Evolutionary conservation across 2,113 vertebrate species (phyloP).

Genomic region (Rhineura floridana): DNA sequence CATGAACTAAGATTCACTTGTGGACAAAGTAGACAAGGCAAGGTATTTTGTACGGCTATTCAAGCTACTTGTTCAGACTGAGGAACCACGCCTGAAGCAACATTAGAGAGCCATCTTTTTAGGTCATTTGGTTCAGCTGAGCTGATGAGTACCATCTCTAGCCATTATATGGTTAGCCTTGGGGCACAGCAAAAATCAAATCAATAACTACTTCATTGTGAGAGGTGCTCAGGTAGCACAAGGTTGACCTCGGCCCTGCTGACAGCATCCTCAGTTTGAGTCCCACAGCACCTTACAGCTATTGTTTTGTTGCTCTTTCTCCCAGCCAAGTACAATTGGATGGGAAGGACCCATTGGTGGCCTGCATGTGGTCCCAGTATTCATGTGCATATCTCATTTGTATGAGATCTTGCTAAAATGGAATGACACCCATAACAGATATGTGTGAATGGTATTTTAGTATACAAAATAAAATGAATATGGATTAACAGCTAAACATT

Average conservation of each 20-base stretch:
- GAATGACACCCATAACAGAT: background rate
- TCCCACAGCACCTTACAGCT: background rate
- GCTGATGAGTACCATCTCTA: background rate
- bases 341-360: background rate
- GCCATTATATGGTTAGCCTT: background rate
- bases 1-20: background rate
- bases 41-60: background rate
- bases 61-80: background rate
- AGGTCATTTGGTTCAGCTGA: background rate
- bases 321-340: background rate
- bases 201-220: background rate
- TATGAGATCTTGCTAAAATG: background rate
- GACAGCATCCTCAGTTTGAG: background rate
- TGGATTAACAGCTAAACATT: no score
- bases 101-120: background rate
- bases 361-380: background rate
- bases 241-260: background rate
- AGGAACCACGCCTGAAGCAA: background rate
- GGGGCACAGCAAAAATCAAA: background rate
- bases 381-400: background rate
- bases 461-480: background rate
- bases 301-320: background rate
- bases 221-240: background rate
- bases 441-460: background rate
- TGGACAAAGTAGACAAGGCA: background rate